Percentiles rank a stretch among this genome's conserved stretches.
Conservation (phyloP, 2,888 invertebrate species). For the Drosophila phalerata region DNA sequence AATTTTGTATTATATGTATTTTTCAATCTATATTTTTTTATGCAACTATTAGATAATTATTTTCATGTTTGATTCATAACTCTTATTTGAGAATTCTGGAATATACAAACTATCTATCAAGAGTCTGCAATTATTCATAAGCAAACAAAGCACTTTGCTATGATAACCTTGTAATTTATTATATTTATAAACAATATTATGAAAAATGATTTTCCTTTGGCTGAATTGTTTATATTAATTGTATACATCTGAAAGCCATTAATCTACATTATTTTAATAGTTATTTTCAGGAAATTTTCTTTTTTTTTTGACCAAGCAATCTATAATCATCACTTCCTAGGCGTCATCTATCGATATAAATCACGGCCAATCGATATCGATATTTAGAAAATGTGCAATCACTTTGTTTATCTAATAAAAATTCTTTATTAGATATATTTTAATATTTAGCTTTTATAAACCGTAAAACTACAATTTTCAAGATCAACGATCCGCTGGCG, state of each 20-base stretch:
- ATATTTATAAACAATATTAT: conserved; percentile 41
- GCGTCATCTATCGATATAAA: not conserved
- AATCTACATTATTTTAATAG: not conserved
- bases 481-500: conserved; percentile 40
- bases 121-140: conserved; percentile 24
- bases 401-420: not conserved
- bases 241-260: conserved; percentile 20
- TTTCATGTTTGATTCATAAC: not conserved
- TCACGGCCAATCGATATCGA: no score
- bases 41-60: no score
- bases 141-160: conserved; percentile 3
- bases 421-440: not conserved
- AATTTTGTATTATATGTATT: no score
- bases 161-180: conserved; percentile 25
- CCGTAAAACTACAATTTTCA: not conserved
- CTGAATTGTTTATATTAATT: conserved; percentile 18
- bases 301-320: no score
- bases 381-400: not conserved
- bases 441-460: not conserved
- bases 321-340: no score
- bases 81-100: not conserved
- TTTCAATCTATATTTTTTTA: no score
- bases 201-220: conserved; percentile 38
- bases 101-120: not conserved
- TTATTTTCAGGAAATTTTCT: no score